Conservation (phyloP, 2,113 vertebrate species). For the Mus pahari region DNA sequence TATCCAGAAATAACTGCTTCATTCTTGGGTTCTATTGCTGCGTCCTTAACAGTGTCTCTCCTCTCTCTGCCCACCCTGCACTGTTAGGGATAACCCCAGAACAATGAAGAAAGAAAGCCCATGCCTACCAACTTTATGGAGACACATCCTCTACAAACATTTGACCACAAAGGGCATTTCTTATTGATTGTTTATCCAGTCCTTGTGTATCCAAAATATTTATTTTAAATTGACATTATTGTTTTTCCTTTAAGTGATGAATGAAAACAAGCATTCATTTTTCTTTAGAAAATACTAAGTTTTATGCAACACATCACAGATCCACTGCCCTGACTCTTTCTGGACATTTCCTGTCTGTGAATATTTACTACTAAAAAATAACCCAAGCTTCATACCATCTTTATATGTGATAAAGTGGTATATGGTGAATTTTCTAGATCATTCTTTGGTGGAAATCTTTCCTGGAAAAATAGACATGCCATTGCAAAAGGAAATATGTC, state of each 20-base stretch:
- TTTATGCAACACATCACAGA: background rate
- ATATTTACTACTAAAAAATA: background rate
- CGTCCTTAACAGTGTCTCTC: background rate
- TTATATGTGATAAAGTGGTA: fast-evolving
- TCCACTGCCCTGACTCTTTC: background rate
- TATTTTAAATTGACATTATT: background rate
- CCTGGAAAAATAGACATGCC: background rate
- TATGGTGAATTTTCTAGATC: background rate
- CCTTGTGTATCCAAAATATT: background rate
- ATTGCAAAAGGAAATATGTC: too few relatives aligned
- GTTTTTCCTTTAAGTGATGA: background rate
- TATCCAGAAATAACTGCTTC: too few relatives aligned
- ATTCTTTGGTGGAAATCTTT: background rate
- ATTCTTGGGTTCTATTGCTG: background rate
- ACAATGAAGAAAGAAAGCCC: too few relatives aligned
- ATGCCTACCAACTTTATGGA: background rate
- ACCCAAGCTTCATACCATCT: background rate
- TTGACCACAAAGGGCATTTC: background rate
- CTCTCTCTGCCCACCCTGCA: background rate
- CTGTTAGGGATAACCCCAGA: too few relatives aligned
- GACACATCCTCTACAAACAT: background rate
- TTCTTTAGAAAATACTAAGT: background rate
- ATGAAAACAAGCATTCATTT: background rate
- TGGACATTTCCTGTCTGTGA: background rate
- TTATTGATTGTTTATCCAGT: background rate